These are phyloP conservation scores for Mungos mungo DNA, from an alignment of 2,113 vertebrate species.

Conservation along the genomic window DNA sequence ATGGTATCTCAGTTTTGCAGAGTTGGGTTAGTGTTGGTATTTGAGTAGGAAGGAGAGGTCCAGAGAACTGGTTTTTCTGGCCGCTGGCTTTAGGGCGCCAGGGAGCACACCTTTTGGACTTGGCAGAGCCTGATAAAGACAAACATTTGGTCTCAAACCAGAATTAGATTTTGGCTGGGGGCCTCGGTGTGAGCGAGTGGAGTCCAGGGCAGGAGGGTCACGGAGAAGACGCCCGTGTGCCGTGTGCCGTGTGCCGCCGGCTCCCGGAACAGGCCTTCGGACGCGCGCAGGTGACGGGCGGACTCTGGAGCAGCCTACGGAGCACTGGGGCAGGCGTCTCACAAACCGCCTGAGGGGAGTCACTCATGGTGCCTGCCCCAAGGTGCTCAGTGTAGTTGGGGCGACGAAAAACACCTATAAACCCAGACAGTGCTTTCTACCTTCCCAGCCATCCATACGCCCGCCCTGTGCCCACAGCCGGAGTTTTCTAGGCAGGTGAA, in stretches of 20 bases:
- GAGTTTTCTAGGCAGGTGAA: background rate
- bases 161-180: background rate
- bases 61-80: background rate
- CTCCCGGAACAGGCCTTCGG: background rate
- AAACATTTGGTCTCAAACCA: background rate
- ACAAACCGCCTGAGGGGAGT: no score
- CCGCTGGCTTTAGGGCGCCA: background rate
- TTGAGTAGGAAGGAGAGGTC: no score
- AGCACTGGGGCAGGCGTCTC: background rate
- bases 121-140: background rate
- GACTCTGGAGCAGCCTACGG: background rate
- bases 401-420: no score
- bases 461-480: fast-evolving
- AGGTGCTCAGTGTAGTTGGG: background rate
- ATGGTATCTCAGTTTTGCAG: background rate
- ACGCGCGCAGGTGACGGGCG: background rate
- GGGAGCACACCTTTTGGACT: background rate
- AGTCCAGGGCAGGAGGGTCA: background rate
- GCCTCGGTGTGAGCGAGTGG: background rate
- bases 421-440: background rate
- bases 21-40: background rate
- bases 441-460: background rate
- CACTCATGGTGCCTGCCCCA: background rate
- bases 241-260: no score
- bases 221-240: background rate